phyloP scores from a whole-genome alignment of 2,888 invertebrate species.

The Phorcus lineatus region DNA sequence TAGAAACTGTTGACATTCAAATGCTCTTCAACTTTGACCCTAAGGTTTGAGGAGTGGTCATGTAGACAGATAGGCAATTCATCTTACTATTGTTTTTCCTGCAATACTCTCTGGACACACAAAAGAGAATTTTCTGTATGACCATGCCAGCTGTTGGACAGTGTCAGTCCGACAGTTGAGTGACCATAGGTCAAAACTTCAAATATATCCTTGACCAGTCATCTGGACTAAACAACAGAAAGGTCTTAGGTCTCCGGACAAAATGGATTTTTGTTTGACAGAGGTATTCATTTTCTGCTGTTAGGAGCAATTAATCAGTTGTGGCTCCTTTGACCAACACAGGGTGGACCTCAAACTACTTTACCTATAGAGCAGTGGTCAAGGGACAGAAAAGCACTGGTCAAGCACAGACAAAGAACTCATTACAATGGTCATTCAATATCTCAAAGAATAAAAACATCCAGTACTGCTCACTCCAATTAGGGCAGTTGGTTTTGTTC shows the following conservation, averaged over 20 bases:
- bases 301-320: conserved; percentile 5
- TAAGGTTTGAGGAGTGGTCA: no score
- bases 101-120: neutral
- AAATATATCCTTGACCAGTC: neutral
- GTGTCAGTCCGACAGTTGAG: neutral
- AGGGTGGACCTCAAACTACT: neutral
- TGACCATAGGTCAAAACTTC: conserved; percentile 4
- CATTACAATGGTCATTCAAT: conserved; percentile 6
- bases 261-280: conserved; percentile 8
- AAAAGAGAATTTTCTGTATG: neutral
- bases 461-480: conserved; percentile 19
- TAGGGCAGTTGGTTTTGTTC: conserved; percentile 30
- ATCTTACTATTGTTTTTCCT: no score
- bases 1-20: no score
- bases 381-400: neutral
- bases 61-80: no score
- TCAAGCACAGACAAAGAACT: neutral
- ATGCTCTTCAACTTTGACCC: no score
- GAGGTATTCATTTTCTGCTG: conserved; percentile 3
- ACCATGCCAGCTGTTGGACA: neutral
- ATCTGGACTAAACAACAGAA: neutral
- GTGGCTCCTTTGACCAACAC: neutral
- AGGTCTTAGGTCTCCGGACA: neutral
- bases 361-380: neutral
- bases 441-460: neutral